Evolutionary conservation across 2,888 invertebrate genomes (phyloP), one percentile per base, ranked within the genome.

Genomic region (Pharmacophagus antenor): DNA sequence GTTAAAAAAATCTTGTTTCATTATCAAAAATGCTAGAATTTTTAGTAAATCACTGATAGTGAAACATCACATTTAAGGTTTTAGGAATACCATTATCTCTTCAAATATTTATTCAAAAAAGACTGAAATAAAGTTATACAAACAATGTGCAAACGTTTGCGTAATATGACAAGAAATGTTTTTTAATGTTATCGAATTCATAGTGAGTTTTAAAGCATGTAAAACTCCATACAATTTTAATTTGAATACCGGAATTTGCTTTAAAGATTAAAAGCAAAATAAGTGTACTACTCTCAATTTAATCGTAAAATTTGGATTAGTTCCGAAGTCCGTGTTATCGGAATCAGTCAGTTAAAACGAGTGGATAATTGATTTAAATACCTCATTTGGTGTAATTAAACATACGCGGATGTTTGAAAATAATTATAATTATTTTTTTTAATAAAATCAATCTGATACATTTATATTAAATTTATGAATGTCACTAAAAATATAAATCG

Each of bases 321-420:
- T 37, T 37, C 37, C 37, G n/a, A 37, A 37, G 15, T 37, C 7
- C 18, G 18, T 44, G 42, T n/a, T 17, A 44, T 18, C 8, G 7
- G 42, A 44, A 44, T 5, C 18, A 10, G 10, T n/a, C 18, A 2
- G 20, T 44, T 18, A 18, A n/a, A 37, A 6, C 37, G 37, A 44
- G 42, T 44, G 18, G 18, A 44, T 18, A 44, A 44, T 44, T 44
- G 37, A 44, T 44, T 44, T 44, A 44, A 18, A 44, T 44, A 18
- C 42, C 7, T 20, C 37, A n/a, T 15, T 37, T 37, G n/a, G 37
- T 37, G 5, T 15, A 37, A 37, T 37, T 37, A n/a, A n/a, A 37
- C 37, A 37, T 6, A 7, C n/a, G 4, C 2, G 15, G 10, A n/a
- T 37, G 3, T 31, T n/a, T 4, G 27, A 37, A 37, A n/a, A 4